Base-by-base conservation (phyloP, 2,113 vertebrate genomes). In the Leucopsar rothschildi region DNA sequence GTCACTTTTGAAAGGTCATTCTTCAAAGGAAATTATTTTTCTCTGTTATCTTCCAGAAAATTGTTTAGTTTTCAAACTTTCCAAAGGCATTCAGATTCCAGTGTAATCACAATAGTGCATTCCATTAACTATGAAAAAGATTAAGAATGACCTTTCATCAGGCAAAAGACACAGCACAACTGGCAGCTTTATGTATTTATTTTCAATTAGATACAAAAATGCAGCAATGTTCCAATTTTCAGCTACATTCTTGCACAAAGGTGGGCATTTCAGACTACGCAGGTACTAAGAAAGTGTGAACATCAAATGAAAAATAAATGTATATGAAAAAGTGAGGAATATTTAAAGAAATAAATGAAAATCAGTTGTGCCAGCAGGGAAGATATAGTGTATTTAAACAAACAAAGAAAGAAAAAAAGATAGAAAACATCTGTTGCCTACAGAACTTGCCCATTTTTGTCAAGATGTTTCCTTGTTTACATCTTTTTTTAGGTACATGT, bases 21-120 rank as follows among this genome's bases (percentile, higher is more conserved):
- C 57, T 90, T 95, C 73, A 83, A 94, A 96, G 79, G 85, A 97
- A 97, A 97, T 93, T 71, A 94, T 87, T 95, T 97, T 97, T 50
- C 88, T 86, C 92, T 89, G 94, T 95, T 97, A 96, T 96, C 81
- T 97, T 13, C 0, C 90, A 69, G 83, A 68, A 83, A 66, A 53
- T 82, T 98, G 90, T 95, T 97, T 97, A 92, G 96, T 95, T 97
- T 97, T 97, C 73, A 96, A 94, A 94, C 80, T 97, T 97, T 97
- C 73, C 86, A 70, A 93, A 97, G 81, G 75, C 82, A 87, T 97
- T 96, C 92, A 90, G 80, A 91, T 95, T 96, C 95, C 65, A 82
- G 76, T 93, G 50, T 89, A 97, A 95, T 96, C 96, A 88, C 49
- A 96, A 64, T 28, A 47, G 61, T 91, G 91, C 59, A 87, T 96